Base-by-base conservation (phyloP, 2,888 invertebrate genomes). In the Sinotaia quadrata region DNA sequence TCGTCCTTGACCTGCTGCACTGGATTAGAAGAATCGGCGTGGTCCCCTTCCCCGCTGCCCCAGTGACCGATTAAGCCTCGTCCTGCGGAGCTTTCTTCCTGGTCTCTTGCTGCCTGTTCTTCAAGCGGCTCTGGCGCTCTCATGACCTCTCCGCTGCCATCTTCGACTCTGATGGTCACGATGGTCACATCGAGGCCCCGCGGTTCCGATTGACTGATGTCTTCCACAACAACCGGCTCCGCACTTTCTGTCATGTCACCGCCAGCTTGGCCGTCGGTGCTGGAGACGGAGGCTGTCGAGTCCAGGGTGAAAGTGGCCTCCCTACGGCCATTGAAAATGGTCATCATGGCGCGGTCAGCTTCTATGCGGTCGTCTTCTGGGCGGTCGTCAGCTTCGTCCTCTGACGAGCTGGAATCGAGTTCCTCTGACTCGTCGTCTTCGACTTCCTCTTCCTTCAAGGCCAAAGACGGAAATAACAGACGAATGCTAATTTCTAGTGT, bases 331-430 rank as follows among this genome's bases (percentile, higher is more conserved):
- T 5, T n/a, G 8, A 34, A 12, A 2, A 10, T 15, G 8, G 41
- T 8, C 21, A 4, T 49, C 2, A 37, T 18, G 12, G 44, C 27
- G 27, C 60, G 75, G 68, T 78, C 78, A 27, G 78, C 78, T 49
- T 78, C 78, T n/a, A 74, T 74, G 15, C 78, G 74, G n/a, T 78
- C 78, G 61, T 78, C 78, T 21, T 76, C 78, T 4, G 69, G 52
- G 18, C 57, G 57, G 12, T 74, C 65, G 47, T 65, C 65, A 24
- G 41, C 65, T 1, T 56, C 31, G 44, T 54, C 49, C 24, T 34
- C 54, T 31, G 27, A 27, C n/a, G 57, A 27, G 24, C 33, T 49
- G n/a, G 21, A 27, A 34, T 62, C 62, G 8, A 29, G 37, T n/a
- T 33, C 52, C n/a, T 52, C 52, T 24, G 41, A 29, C n/a, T 56